phyloP scores from a whole-genome alignment of 2,797 vertebrate genomes.

The Hephaestus fuliginosus region DNA sequence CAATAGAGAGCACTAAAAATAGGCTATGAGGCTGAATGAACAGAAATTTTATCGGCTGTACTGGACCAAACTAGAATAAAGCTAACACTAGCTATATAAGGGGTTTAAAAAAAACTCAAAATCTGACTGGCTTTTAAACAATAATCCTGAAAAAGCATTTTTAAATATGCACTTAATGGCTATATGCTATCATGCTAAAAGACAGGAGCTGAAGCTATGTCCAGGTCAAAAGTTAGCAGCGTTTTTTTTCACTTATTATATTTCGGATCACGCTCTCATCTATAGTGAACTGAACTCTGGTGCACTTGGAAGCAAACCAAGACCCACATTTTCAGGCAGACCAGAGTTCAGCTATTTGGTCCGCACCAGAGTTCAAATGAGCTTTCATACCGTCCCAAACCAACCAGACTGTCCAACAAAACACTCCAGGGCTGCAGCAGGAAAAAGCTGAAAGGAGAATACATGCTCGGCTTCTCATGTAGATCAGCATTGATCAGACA shows the following conservation, averaged over 20 bases:
- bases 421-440: neutral
- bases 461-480: slow-evolving; percentile 43
- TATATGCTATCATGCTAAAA: neutral
- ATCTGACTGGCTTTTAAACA: too few species aligned
- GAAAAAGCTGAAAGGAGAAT: neutral
- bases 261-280: too few species aligned
- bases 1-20: too few species aligned
- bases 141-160: too few species aligned
- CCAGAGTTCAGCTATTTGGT: too few species aligned
- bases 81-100: neutral
- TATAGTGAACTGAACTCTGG: too few species aligned
- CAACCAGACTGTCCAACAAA: too few species aligned
- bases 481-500: slow-evolving; percentile 69
- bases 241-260: too few species aligned
- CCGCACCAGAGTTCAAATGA: too few species aligned
- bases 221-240: neutral
- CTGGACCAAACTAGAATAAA: neutral
- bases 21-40: neutral
- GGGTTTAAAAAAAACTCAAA: neutral
- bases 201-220: neutral
- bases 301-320: too few species aligned
- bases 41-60: neutral
- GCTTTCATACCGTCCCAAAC: too few species aligned
- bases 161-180: neutral
- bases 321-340: too few species aligned